Evolutionary conservation across 2,113 vertebrate species (phyloP), one percentile per base, ranked within the genome.

Genomic region (Hippotragus niger): DNA sequence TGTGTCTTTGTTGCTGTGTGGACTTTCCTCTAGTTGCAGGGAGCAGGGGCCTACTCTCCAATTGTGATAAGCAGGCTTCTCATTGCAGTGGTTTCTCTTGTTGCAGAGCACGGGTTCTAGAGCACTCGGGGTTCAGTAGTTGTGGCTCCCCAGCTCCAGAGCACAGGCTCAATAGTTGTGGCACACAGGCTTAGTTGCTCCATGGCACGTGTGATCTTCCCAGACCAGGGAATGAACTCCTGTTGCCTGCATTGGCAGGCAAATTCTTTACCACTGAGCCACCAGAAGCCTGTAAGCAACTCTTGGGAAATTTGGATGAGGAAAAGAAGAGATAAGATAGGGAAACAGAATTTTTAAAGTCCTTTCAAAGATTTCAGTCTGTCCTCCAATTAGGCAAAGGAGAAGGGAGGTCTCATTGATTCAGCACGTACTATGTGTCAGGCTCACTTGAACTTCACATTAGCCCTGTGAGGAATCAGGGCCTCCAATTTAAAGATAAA

Each of bases 341-440:
- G n/a, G 36, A 94, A 98, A 58, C 60, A 57, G 27, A 33, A 60
- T 81, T 78, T 58, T 71, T 74, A 40, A 81, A 87, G 4, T 58
- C 64, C 33, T 95, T 76, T 92, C 4, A n/a, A 85, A 97, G 91
- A 74, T n/a, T n/a, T 91, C 58, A 76, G 33, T 84, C 62, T 84
- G n/a, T 45, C 36, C 78, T 50, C 17, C 62, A 92, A 33, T 43
- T 27, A 96, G 25, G 8, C 40, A 91, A 85, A 96, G n/a, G 4
- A 14, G n/a, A 90, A 83, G 60, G 19, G 60, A 43, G 6, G 62
- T 47, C 36, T 55, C n/a, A 11, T 19, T 74, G 53, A 91, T 36
- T 60, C 47, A 25, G n/a, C 45, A 43, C 9, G 29, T 50, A 16
- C 33, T 40, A 36, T 43, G 1, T 25, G 10, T 23, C 36, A 57